These are phyloP conservation scores for Pampus argenteus DNA, from an alignment of 2,797 vertebrate species.

Conservation along the genomic window DNA sequence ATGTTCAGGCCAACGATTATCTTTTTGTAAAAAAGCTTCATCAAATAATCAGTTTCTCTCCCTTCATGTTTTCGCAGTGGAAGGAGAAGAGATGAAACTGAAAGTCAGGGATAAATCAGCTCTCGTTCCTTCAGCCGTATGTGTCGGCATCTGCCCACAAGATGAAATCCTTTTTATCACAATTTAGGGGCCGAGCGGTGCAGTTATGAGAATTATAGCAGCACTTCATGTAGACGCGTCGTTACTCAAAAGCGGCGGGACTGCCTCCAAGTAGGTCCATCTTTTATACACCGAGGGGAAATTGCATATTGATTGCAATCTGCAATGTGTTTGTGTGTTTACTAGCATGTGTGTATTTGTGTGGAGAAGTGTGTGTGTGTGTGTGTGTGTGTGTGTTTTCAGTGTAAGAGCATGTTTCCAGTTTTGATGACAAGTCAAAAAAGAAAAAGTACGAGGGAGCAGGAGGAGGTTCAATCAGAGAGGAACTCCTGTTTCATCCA, in stretches of 20 bases:
- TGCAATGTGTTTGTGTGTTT: slow-evolving; percentile 59
- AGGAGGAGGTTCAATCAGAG: background rate
- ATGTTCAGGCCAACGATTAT: slow-evolving; percentile 14
- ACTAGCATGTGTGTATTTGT: slow-evolving; percentile 29
- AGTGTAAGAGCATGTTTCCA: slow-evolving; percentile 31
- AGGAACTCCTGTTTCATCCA: too few relatives aligned
- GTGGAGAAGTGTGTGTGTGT: slow-evolving; percentile 3
- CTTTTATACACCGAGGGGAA: slow-evolving; percentile 78
- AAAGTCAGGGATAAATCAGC: slow-evolving; percentile 63
- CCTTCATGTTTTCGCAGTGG: slow-evolving; percentile 57
- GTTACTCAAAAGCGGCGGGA: slow-evolving; percentile 76
- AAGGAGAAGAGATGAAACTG: slow-evolving; percentile 59
- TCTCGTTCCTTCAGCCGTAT: slow-evolving; percentile 26
- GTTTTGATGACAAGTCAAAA: slow-evolving; percentile 63
- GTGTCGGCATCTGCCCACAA: slow-evolving; percentile 63
- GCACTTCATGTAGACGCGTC: slow-evolving; percentile 71
- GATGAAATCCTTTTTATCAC: slow-evolving; percentile 82
- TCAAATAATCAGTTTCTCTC: slow-evolving; percentile 41
- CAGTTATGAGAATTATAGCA: slow-evolving; percentile 80
- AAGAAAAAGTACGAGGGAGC: background rate
- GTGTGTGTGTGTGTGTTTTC: slow-evolving; percentile 1
- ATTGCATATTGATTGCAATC: slow-evolving; percentile 85
- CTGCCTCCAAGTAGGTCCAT: slow-evolving; percentile 75
- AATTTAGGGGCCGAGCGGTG: slow-evolving; percentile 71
- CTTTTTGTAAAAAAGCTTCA: slow-evolving; percentile 42